Percentiles rank a stretch among this genome's conserved stretches.
These are phyloP conservation scores for Dromas ardeola DNA, from an alignment of 2,113 vertebrate genomes.

Conservation along the genomic window DNA sequence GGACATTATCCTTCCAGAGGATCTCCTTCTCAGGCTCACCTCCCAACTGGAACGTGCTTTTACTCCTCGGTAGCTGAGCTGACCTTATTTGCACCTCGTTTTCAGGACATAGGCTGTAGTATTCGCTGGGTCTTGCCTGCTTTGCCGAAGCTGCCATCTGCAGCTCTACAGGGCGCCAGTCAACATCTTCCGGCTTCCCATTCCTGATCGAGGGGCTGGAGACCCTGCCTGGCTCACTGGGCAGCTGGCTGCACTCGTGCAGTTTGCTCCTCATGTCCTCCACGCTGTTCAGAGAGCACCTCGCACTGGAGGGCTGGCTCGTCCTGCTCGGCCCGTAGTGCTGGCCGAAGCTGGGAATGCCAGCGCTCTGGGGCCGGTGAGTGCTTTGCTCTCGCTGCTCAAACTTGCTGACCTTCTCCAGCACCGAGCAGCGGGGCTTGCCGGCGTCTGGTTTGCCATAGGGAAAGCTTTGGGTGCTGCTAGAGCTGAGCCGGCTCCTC, in stretches of 20 bases:
- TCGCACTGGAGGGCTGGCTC: not conserved
- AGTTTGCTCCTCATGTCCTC: conserved; percentile 74
- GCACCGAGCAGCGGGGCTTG: conserved; percentile 80
- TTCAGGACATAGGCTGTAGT: conserved; percentile 9
- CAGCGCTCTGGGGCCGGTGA: conserved; percentile 66
- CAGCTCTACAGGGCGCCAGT: conserved; percentile 17
- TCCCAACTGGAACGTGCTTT: conserved; percentile 84
- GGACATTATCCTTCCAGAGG: conserved; percentile 63
- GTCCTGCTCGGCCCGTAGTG: not conserved
- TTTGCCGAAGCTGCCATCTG: not conserved
- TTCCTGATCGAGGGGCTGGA: conserved; percentile 51
- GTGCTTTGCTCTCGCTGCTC: conserved; percentile 83
- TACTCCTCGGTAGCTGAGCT: conserved; percentile 79
- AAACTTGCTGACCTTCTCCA: conserved; percentile 90
- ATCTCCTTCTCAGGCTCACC: conserved; percentile 69
- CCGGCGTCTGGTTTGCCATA: conserved; percentile 48
- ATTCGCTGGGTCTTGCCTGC: not conserved
- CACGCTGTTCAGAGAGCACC: conserved; percentile 53
- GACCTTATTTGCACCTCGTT: conserved; percentile 58
- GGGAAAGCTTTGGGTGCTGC: conserved; percentile 42
- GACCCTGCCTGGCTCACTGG: not conserved
- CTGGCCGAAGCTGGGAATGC: conserved; percentile 30
- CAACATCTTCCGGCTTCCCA: not conserved
- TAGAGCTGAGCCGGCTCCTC: conserved; percentile 58
- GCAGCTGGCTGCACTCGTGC: conserved; percentile 24